These are phyloP conservation scores for Hoplodrina ambigua DNA, from an alignment of 2,888 invertebrate genomes.

Conservation along the genomic window DNA sequence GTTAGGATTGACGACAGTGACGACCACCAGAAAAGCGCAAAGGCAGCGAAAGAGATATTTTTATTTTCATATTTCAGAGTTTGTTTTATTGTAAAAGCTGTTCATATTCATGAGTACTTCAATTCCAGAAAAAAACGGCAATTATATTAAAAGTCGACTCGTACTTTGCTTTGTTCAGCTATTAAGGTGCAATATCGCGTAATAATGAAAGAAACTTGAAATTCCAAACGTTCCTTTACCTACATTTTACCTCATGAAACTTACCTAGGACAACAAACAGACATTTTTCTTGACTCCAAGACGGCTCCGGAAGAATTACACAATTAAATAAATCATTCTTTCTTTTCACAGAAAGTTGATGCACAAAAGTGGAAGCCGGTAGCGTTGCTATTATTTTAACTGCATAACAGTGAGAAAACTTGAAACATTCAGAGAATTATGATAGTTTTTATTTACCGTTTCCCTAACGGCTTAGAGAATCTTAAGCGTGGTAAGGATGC, in stretches of 20 bases:
- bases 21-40: too few species aligned
- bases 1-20: too few species aligned
- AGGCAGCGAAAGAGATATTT: too few species aligned
- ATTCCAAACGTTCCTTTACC: not conserved
- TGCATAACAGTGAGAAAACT: conserved; percentile 51
- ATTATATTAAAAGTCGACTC: too few species aligned
- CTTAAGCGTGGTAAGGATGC: conserved; percentile 47
- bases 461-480: conserved; percentile 40
- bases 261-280: conserved; percentile 45
- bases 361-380: conserved; percentile 40
- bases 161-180: not conserved
- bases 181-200: not conserved
- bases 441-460: conserved; percentile 62
- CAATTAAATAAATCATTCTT: conserved; percentile 58
- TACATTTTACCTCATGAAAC: conserved; percentile 5
- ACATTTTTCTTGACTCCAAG: conserved; percentile 41
- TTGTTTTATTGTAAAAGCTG: too few species aligned
- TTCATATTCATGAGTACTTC: too few species aligned
- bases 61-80: too few species aligned
- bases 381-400: conserved; percentile 52
- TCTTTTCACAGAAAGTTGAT: conserved; percentile 49
- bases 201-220: conserved; percentile 1
- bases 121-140: too few species aligned
- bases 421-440: conserved; percentile 58
- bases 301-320: conserved; percentile 52